phyloP scores from a whole-genome alignment of 2,888 invertebrate species.

The Ochropacha duplaris region DNA sequence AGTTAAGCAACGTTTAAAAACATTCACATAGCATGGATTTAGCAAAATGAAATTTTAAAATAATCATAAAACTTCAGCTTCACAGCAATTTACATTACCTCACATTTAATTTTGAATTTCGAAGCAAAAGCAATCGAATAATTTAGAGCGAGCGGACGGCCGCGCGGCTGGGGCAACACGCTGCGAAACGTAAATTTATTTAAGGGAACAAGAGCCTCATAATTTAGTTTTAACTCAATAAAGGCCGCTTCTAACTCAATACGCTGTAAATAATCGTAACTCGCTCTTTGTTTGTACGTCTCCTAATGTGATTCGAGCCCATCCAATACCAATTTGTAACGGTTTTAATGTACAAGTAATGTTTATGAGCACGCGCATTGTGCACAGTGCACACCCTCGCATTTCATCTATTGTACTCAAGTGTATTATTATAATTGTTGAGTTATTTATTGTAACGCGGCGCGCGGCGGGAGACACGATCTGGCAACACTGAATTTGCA shows the following conservation, averaged over 20 bases:
- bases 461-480: conserved; percentile 45
- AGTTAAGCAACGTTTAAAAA: not conserved
- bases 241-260: conserved; percentile 59
- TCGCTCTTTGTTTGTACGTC: conserved; percentile 49
- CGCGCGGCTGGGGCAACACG: conserved; percentile 25
- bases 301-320: conserved; percentile 63
- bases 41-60: not conserved
- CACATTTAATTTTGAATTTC: conserved; percentile 36
- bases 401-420: conserved; percentile 54
- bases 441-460: conserved; percentile 57
- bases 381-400: conserved; percentile 48
- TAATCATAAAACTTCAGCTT: not conserved
- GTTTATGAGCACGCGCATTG: conserved; percentile 44
- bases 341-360: conserved; percentile 70
- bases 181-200: conserved; percentile 45
- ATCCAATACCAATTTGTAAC: conserved; percentile 72
- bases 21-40: not conserved
- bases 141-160: conserved; percentile 12
- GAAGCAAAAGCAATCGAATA: conserved; percentile 26
- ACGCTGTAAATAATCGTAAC: conserved; percentile 57
- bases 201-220: conserved; percentile 63
- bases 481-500: conserved; percentile 37
- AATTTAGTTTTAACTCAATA: conserved; percentile 75
- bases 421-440: conserved; percentile 61
- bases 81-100: conserved; percentile 6